phyloP scores from a whole-genome alignment of 2,797 vertebrate genomes.

The Phrynocephalus vlangalii region DNA sequence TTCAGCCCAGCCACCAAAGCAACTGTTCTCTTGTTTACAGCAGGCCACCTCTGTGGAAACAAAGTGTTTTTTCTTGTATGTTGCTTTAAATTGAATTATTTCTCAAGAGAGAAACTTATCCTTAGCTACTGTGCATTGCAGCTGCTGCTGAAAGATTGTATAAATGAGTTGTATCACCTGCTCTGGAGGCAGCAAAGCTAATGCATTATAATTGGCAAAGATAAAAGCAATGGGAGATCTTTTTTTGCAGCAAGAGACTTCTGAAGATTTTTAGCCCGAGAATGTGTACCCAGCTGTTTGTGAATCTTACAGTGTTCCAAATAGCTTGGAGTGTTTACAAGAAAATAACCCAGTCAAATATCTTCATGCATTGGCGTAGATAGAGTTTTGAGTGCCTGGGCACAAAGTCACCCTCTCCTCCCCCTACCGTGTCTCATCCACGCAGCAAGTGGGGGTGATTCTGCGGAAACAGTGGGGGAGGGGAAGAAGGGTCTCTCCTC shows the following conservation, averaged over 20 bases:
- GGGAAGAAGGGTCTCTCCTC: too few species aligned
- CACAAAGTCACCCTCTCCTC: too few species aligned
- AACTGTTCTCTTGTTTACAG: neutral
- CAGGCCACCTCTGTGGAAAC: too few species aligned
- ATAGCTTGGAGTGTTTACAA: neutral
- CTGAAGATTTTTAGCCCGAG: neutral
- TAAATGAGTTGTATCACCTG: neutral
- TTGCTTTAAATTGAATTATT: neutral
- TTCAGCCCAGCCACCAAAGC: neutral
- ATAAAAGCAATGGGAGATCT: neutral
- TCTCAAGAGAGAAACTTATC: neutral
- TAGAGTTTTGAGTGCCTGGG: too few species aligned
- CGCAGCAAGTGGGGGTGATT: too few species aligned
- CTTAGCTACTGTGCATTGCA: neutral
- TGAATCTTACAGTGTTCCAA: neutral
- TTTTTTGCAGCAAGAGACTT: neutral
- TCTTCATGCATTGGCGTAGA: neutral
- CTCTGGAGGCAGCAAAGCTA: neutral
- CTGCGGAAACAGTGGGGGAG: too few species aligned
- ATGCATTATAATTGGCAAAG: neutral
- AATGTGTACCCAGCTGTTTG: neutral
- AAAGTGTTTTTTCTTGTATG: too few species aligned
- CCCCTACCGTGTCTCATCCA: too few species aligned
- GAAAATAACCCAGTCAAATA: too few species aligned
- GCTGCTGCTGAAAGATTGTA: neutral